Evolutionary conservation across 2,888 invertebrate species (phyloP).

Genomic region (Cistogaster globosa): DNA sequence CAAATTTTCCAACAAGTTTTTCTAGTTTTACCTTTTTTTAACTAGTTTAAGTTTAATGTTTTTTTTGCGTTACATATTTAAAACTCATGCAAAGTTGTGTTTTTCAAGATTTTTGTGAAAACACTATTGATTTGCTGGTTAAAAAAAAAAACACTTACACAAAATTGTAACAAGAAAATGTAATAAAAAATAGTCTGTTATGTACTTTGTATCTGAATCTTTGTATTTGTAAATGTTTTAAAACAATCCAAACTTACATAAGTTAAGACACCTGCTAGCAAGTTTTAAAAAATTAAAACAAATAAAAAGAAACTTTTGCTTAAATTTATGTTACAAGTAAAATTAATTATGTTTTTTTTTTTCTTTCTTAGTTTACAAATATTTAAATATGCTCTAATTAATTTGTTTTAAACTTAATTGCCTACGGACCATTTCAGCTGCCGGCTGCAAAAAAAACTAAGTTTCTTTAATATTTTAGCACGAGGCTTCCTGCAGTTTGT

Average conservation of each 20-base stretch:
- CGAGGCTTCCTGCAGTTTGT: slow-evolving; percentile 28
- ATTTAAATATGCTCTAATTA: slow-evolving; percentile 65
- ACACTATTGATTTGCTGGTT: slow-evolving; percentile 35
- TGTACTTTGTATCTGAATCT: not conserved
- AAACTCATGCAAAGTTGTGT: slow-evolving; percentile 56
- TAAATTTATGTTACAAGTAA: not conserved
- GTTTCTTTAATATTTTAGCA: slow-evolving; percentile 18
- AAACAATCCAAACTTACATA: slow-evolving; percentile 52
- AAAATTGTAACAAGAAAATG: slow-evolving; percentile 41
- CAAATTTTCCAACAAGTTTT: slow-evolving; percentile 72
- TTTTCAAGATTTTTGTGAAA: slow-evolving; percentile 29
- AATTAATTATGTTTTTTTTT: not conserved
- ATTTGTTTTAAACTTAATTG: slow-evolving; percentile 51
- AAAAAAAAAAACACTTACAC: not conserved
- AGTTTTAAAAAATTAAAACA: slow-evolving; percentile 8
- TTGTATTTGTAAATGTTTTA: not conserved
- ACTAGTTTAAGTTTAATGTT: slow-evolving; percentile 18
- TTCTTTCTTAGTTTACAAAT: not conserved
- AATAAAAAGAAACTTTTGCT: slow-evolving; percentile 39
- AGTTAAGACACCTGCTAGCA: slow-evolving; percentile 62
- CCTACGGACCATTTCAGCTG: slow-evolving; percentile 18
- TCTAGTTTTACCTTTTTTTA: slow-evolving; percentile 59
- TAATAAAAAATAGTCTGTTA: slow-evolving; percentile 14
- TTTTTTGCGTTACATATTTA: slow-evolving; percentile 17
- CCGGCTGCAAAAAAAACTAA: not conserved